Percentiles rank a stretch among this genome's conserved stretches.
phyloP scores from a whole-genome alignment of 2,888 invertebrate genomes.

The Carcina quercana region DNA sequence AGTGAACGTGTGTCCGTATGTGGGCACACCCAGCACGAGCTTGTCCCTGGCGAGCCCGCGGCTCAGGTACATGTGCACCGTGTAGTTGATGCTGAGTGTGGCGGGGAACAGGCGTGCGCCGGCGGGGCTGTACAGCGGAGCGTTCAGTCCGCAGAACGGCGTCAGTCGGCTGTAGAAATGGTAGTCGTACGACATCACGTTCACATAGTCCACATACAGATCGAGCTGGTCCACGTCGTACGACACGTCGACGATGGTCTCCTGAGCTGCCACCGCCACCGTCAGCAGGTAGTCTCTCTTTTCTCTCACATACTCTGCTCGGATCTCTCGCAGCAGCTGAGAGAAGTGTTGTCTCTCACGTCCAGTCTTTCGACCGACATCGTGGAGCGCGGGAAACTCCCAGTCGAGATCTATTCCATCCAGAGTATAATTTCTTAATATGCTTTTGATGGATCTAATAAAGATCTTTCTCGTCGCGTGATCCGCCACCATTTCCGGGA shows the following conservation, averaged over 20 bases:
- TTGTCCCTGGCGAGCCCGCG: slow-evolving; percentile 86
- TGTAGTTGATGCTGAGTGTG: slow-evolving; percentile 87
- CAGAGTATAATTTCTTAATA: slow-evolving; percentile 68
- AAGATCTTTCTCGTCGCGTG: slow-evolving; percentile 81
- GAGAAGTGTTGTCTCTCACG: slow-evolving; percentile 83
- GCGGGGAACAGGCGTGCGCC: slow-evolving; percentile 78
- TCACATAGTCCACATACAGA: slow-evolving; percentile 87
- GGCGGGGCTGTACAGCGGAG: slow-evolving; percentile 80
- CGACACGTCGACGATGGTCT: slow-evolving; percentile 81
- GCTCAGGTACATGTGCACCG: slow-evolving; percentile 83
- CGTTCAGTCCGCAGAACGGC: slow-evolving; percentile 89
- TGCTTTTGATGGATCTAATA: slow-evolving; percentile 68
- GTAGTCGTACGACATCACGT: slow-evolving; percentile 95
- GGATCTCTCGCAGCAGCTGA: slow-evolving; percentile 82
- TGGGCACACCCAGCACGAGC: slow-evolving; percentile 89
- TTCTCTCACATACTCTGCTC: slow-evolving; percentile 77
- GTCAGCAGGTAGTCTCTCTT: slow-evolving; percentile 78
- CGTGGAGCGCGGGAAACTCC: slow-evolving; percentile 86
- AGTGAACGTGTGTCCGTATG: slow-evolving; percentile 87
- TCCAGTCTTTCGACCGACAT: slow-evolving; percentile 9
- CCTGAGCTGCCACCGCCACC: slow-evolving; percentile 86
- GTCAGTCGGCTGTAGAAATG: slow-evolving; percentile 84
- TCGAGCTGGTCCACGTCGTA: slow-evolving; percentile 88
- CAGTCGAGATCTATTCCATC: slow-evolving; percentile 89
- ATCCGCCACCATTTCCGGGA: slow-evolving; percentile 81